Evolutionary conservation across 2,113 vertebrate species (phyloP).

Genomic region (Chionodraco myersi): DNA sequence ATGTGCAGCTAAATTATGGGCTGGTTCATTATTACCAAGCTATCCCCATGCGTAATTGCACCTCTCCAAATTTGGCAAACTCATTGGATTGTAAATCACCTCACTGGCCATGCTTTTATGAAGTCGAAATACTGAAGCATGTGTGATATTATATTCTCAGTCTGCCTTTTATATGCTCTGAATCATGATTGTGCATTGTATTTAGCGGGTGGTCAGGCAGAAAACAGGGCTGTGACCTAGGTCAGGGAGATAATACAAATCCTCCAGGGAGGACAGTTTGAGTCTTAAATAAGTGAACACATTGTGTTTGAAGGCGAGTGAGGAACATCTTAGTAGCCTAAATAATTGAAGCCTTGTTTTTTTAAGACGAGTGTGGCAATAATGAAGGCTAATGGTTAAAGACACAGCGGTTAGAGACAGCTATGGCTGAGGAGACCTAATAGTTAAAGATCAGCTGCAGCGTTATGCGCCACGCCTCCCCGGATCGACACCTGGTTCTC

Average conservation of each 20-base stretch:
- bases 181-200: neutral
- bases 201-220: neutral
- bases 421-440: slow-evolving; percentile 55
- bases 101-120: slow-evolving; percentile 42
- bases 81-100: slow-evolving; percentile 63
- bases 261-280: neutral
- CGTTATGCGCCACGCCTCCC: slow-evolving; percentile 82
- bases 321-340: neutral
- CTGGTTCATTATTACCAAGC: slow-evolving; percentile 61
- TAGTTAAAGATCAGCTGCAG: slow-evolving; percentile 88
- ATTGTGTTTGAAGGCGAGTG: neutral
- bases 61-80: slow-evolving; percentile 52
- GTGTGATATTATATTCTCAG: neutral
- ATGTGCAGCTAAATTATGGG: slow-evolving; percentile 51
- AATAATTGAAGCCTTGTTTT: neutral
- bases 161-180: neutral
- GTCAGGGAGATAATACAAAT: neutral
- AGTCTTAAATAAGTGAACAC: neutral
- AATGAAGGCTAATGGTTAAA: neutral
- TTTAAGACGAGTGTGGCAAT: neutral
- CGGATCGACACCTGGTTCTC: slow-evolving; percentile 85
- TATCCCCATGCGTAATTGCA: slow-evolving; percentile 53
- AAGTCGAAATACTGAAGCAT: slow-evolving; percentile 20
- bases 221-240: neutral
- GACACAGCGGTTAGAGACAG: neutral